A percentile compares a stretch with the other conserved stretches of the same genome.
Conservation (phyloP, 1,140 invertebrate genomes). For the Drosophila bipectinata region DNA sequence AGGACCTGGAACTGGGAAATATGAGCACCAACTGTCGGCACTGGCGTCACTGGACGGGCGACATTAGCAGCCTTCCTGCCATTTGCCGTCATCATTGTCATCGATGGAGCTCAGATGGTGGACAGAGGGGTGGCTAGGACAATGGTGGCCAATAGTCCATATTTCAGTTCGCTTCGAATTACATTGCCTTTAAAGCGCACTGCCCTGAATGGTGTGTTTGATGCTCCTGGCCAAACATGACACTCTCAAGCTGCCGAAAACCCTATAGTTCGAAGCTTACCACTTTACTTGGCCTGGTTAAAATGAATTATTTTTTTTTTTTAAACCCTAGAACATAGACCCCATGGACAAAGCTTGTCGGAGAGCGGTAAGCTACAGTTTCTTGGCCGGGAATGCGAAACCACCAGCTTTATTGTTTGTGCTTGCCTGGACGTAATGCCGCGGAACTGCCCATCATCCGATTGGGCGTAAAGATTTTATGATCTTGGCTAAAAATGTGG, state of each 20-base stretch:
- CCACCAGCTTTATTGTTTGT: constrained; percentile 29
- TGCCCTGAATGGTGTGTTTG: constrained; percentile 33
- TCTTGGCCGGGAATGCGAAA: neutral
- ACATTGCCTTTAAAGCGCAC: constrained; percentile 69
- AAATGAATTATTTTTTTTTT: too few relatives aligned
- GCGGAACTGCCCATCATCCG: constrained; percentile 25
- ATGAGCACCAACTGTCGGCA: constrained; percentile 55
- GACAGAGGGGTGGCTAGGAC: neutral
- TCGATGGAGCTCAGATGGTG: constrained; percentile 35
- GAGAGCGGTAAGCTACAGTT: constrained; percentile 27
- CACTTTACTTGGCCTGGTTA: too few relatives aligned
- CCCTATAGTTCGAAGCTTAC: neutral
- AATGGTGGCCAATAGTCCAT: constrained; percentile 19
- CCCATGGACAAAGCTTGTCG: constrained; percentile 12
- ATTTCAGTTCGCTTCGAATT: constrained; percentile 62
- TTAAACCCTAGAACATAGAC: too few relatives aligned
- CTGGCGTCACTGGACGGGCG: constrained; percentile 37
- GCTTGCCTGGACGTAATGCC: constrained; percentile 8
- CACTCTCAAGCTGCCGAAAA: constrained; percentile 32
- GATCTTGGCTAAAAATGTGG: constrained; percentile 21
- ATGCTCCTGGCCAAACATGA: constrained; percentile 65
- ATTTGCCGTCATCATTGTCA: constrained; percentile 66
- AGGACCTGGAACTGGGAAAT: constrained; percentile 54
- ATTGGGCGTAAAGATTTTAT: constrained; percentile 42
- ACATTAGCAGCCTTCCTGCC: constrained; percentile 45